phyloP scores from a whole-genome alignment of 2,888 invertebrate genomes.

The Agapetus fuscipes region DNA sequence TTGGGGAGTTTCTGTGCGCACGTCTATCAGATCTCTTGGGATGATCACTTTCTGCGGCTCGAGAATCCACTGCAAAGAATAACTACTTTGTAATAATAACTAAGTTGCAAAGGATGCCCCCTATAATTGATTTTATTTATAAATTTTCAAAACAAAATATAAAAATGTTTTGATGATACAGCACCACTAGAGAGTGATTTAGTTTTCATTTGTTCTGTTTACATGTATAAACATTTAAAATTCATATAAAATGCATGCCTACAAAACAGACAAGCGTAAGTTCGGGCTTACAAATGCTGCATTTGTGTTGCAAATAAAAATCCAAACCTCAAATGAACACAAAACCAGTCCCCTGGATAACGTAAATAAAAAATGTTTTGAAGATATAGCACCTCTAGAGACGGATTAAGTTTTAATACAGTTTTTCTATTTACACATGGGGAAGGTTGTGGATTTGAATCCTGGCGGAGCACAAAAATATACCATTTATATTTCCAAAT shows the following conservation, averaged over 20 bases:
- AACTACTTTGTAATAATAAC: too few species aligned
- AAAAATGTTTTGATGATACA: background rate
- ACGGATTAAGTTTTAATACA: background rate
- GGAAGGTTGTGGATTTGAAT: too few species aligned
- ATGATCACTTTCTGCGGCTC: slow-evolving; percentile 42
- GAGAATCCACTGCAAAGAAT: slow-evolving; percentile 31
- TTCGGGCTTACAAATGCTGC: background rate
- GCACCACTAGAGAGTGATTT: too few species aligned
- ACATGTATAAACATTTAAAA: background rate
- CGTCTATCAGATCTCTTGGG: slow-evolving; percentile 27
- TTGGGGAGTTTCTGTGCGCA: slow-evolving; percentile 27
- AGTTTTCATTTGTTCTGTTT: background rate
- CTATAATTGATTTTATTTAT: background rate
- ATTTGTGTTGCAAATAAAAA: too few species aligned
- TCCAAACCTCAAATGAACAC: background rate
- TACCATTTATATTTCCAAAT: too few species aligned
- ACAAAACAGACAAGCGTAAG: too few species aligned
- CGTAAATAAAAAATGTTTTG: background rate
- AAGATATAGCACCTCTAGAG: background rate
- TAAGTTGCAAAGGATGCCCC: background rate
- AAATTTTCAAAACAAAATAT: background rate
- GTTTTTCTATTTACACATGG: too few species aligned
- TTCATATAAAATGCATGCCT: too few species aligned
- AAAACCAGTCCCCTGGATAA: background rate
- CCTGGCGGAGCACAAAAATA: too few species aligned